A percentile compares a stretch with the other conserved stretches of the same genome.
Conservation (phyloP, 2,113 vertebrate genomes). For the Silurus meridionalis region DNA sequence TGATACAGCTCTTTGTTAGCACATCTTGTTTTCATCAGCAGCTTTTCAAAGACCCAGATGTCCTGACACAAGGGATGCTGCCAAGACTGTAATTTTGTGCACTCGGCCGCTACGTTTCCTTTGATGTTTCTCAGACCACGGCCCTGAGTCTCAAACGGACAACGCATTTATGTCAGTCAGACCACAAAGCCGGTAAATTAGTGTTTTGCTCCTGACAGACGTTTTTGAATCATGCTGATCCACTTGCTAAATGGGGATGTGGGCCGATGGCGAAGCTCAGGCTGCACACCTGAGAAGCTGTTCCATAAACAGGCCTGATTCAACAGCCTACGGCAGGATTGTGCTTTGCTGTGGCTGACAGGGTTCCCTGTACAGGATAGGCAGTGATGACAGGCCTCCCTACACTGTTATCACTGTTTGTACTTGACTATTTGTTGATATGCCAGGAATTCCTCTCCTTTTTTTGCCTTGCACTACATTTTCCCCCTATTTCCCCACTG, state of each 20-base stretch:
- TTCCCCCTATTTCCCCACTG: slow-evolving; percentile 26
- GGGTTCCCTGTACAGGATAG: slow-evolving; percentile 33
- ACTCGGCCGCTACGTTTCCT: neutral
- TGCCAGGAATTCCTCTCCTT: slow-evolving; percentile 43
- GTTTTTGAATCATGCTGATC: slow-evolving; percentile 28
- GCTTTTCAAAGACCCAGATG: slow-evolving; percentile 35
- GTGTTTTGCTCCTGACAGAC: slow-evolving; percentile 2
- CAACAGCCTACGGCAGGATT: slow-evolving; percentile 29
- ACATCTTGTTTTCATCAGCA: slow-evolving; percentile 35
- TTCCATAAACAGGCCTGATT: slow-evolving; percentile 32
- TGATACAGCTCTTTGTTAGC: neutral
- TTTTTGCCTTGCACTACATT: neutral
- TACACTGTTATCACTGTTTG: slow-evolving; percentile 42
- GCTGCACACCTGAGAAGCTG: slow-evolving; percentile 45
- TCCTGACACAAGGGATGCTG: slow-evolving; percentile 15
- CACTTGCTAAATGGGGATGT: neutral
- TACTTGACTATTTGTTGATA: slow-evolving; percentile 50
- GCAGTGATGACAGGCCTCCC: slow-evolving; percentile 51
- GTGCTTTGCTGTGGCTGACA: slow-evolving; percentile 26
- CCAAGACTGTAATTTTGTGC: slow-evolving; percentile 25
- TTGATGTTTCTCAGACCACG: slow-evolving; percentile 27
- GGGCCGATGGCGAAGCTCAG: neutral
- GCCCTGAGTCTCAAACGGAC: neutral
- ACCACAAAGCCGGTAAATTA: slow-evolving; percentile 40
- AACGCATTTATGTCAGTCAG: slow-evolving; percentile 37